A percentile compares a stretch with the other conserved stretches of the same genome.
phyloP scores from a whole-genome alignment of 2,888 invertebrate species.

The Dicycla oo region DNA sequence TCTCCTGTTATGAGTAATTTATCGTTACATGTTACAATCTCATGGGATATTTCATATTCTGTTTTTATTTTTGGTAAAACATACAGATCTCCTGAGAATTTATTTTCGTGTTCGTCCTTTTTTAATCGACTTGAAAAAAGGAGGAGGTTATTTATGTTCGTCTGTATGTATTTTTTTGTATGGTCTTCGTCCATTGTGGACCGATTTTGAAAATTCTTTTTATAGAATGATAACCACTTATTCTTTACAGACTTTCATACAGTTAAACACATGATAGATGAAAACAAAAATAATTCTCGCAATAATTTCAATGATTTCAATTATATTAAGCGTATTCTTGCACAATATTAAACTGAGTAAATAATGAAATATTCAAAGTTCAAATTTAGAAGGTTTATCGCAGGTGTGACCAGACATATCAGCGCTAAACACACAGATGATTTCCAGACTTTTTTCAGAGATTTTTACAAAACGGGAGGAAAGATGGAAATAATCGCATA shows the following conservation, averaged over 20 bases:
- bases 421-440: no score
- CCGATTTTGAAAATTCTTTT: no score
- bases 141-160: no score
- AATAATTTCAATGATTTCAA: neutral
- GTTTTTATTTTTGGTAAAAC: conserved; percentile 21
- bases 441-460: neutral
- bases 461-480: no score
- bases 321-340: neutral
- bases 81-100: neutral
- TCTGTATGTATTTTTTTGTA: no score
- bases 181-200: no score
- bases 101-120: neutral
- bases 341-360: neutral
- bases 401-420: no score
- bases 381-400: neutral
- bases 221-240: neutral
- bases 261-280: neutral
- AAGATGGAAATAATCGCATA: no score
- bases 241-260: neutral
- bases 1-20: conserved; percentile 25
- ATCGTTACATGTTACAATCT: conserved; percentile 14
- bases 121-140: no score
- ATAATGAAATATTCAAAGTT: neutral
- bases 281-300: neutral
- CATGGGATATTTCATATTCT: conserved; percentile 20